Percentiles rank a stretch among this genome's conserved stretches.
These are phyloP conservation scores for Sorex maritimensis DNA, from an alignment of 2,797 vertebrate genomes.

Conservation along the genomic window DNA sequence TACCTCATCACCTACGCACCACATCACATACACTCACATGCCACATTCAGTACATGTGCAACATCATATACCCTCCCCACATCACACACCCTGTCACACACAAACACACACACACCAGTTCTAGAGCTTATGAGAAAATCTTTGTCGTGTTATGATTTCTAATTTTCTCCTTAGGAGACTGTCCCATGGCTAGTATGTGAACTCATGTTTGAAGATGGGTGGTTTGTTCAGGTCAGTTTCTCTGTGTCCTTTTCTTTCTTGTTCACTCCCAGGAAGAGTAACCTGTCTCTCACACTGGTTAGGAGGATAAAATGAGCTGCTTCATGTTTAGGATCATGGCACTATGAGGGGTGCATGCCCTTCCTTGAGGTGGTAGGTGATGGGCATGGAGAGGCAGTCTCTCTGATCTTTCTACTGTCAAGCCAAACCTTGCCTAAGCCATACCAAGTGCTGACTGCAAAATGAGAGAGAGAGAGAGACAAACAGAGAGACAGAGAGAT, in stretches of 20 bases:
- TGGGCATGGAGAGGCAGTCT: background rate
- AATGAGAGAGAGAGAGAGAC: background rate
- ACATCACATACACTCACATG: too few relatives aligned
- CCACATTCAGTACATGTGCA: too few relatives aligned
- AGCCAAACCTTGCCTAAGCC: background rate
- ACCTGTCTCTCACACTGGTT: background rate
- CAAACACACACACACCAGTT: too few relatives aligned
- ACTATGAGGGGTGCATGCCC: background rate
- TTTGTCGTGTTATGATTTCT: background rate
- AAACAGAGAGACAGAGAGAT: background rate
- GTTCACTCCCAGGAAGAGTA: background rate
- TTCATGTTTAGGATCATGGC: background rate
- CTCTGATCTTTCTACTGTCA: conserved; percentile 16
- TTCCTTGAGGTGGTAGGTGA: background rate
- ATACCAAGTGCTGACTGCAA: background rate
- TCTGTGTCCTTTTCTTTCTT: background rate
- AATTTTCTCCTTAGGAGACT: background rate
- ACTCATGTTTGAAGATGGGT: background rate
- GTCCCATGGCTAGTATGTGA: background rate
- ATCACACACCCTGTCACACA: too few relatives aligned
- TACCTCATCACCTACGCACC: too few relatives aligned
- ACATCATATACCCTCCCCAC: too few relatives aligned
- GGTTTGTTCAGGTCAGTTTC: background rate
- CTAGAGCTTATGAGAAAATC: background rate
- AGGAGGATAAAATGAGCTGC: background rate